Conservation (phyloP, 2,113 vertebrate species). For the Naja naja region DNA sequence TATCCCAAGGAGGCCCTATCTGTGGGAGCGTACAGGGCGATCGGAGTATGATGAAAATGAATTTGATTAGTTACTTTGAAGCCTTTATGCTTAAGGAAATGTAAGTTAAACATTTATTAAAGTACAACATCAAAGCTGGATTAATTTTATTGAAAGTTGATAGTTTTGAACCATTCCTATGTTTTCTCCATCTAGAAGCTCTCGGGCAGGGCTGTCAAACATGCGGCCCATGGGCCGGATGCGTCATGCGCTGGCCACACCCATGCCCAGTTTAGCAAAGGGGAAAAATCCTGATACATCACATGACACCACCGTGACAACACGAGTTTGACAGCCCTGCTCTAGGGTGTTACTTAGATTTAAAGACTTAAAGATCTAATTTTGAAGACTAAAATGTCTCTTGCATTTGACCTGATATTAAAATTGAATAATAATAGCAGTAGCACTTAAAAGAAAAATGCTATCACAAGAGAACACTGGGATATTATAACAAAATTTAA, state of each 20-base stretch:
- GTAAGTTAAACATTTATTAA: neutral
- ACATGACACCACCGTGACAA: too few species aligned
- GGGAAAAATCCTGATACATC: too few species aligned
- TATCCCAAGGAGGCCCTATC: too few species aligned
- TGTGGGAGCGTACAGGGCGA: too few species aligned
- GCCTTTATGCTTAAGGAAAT: neutral
- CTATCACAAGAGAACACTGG: neutral
- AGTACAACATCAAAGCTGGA: neutral
- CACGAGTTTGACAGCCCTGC: neutral
- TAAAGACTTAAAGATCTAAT: neutral
- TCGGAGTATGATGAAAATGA: too few species aligned
- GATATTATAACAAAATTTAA: neutral
- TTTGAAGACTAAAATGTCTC: neutral
- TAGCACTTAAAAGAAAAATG: neutral
- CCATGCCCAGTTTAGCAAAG: too few species aligned
- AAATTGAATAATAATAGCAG: neutral
- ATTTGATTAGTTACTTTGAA: neutral
- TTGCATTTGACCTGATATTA: neutral
- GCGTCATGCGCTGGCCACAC: too few species aligned
- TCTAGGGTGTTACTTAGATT: neutral
- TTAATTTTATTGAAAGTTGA: neutral
- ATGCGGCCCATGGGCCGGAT: too few species aligned
- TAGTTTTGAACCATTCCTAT: neutral
- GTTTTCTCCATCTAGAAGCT: neutral
- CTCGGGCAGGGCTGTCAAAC: neutral